These are phyloP conservation scores for Dicrostonyx torquatus DNA, from an alignment of 2,797 vertebrate genomes.

Conservation along the genomic window DNA sequence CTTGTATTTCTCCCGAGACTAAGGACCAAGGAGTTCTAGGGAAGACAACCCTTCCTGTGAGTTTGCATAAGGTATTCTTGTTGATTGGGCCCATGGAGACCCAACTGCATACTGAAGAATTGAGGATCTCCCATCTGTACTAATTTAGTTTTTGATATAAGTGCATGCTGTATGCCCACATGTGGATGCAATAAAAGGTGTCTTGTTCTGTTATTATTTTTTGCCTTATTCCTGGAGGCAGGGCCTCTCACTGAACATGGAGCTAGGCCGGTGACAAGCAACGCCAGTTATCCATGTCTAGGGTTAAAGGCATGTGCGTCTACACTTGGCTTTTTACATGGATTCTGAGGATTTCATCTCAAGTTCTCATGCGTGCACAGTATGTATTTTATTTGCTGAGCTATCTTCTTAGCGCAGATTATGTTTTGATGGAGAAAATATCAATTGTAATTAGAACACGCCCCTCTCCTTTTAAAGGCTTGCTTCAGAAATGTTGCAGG, in stretches of 20 bases:
- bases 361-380: neutral
- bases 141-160: neutral
- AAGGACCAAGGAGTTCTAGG: neutral
- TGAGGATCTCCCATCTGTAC: neutral
- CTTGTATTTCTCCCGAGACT: neutral
- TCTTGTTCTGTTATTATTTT: neutral
- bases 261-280: neutral
- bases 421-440: neutral
- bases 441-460: conserved; percentile 41
- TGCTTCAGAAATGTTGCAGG: conserved; percentile 23
- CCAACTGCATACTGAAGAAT: neutral
- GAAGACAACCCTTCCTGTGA: neutral
- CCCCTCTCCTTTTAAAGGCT: neutral
- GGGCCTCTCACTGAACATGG: neutral
- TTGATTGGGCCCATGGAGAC: neutral
- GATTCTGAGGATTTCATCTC: neutral
- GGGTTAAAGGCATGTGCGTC: neutral
- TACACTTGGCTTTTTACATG: neutral
- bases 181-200: neutral
- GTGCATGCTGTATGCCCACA: neutral
- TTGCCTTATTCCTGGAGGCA: neutral
- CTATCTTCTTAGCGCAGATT: neutral
- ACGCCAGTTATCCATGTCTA: neutral
- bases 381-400: neutral
- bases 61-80: neutral